Evolutionary conservation across 2,113 vertebrate species (phyloP), one percentile per base, ranked within the genome.

Genomic region (Halcyon senegalensis): DNA sequence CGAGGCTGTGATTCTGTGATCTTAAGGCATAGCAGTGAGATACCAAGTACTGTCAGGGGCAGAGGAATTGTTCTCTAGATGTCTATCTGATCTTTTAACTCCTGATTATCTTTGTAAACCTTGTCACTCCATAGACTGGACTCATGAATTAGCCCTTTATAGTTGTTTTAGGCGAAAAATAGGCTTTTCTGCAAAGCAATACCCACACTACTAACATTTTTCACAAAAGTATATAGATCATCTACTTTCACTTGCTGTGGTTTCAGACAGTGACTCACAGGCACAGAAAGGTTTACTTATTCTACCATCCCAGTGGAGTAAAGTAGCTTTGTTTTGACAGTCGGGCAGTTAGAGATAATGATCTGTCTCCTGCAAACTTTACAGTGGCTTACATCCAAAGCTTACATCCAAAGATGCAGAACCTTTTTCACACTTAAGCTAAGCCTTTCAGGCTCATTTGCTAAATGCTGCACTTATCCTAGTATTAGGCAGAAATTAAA

Each of bases 1-100:
- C 0, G 0, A 59, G 62, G 28, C 48, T 84, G 50, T 46, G 83
- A 27, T 66, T 80, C 35, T n/a, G 12, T 21, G 41, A 31, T 35
- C 20, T 18, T 15, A 20, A 84, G 24, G 60, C 21, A 37, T 21
- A 55, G 31, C 37, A 37, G 8, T 23, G 35, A 11, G 23, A 30
- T 66, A 24, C 11, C 0, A 1, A 66, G 3, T 20, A 21, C 19
- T 31, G 4, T 7, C 24, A 74, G 50, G 21, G 6, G 5, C 8
- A 59, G 53, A 35, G 35, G 7, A 86, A 31, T 74, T 90, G 30
- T 81, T 89, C 41, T 74, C 16, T 41, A 28, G 44, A 10, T 27
- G 41, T 53, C 27, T 64, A 3, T 21, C 58, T 79, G n/a, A 23
- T 30, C 3, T 85, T 73, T 64, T 56, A 82, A 44, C 35, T 37